phyloP scores from a whole-genome alignment of 2,797 vertebrate species.

The Aulostomus chinensis region DNA sequence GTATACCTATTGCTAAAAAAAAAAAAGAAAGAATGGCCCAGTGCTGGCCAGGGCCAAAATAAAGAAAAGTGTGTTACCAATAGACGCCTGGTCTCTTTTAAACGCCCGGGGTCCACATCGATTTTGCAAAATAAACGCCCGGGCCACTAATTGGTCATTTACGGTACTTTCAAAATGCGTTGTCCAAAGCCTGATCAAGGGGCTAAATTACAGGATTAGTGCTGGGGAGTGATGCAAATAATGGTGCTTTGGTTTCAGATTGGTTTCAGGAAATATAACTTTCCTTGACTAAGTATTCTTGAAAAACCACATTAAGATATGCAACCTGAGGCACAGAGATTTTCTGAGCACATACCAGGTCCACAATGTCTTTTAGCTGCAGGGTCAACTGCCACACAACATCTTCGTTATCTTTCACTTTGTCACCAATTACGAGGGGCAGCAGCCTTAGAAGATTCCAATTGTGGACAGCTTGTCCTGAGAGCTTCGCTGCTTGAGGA shows the following conservation, averaged over 20 bases:
- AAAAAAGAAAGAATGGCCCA: too few relatives aligned
- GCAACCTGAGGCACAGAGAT: conserved; percentile 20
- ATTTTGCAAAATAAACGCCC: too few relatives aligned
- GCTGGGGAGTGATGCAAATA: conserved; percentile 35
- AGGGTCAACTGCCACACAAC: conserved; percentile 19
- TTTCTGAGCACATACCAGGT: conserved; percentile 23
- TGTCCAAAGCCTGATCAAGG: conserved; percentile 20
- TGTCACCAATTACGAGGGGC: conserved; percentile 25
- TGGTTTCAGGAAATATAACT: too few relatives aligned
- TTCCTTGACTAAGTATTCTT: conserved; percentile 45
- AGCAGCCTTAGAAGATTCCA: conserved; percentile 20
- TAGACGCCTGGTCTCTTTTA: too few relatives aligned
- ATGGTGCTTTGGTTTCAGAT: too few relatives aligned
- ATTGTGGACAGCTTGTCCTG: conserved; percentile 22
- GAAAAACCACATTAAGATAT: conserved; percentile 23
- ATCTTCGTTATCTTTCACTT: conserved; percentile 11
- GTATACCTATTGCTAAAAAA: too few relatives aligned
- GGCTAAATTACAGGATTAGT: conserved; percentile 8
- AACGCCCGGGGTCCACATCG: too few relatives aligned
- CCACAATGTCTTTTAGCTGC: conserved; percentile 14
- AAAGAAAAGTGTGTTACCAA: too few relatives aligned
- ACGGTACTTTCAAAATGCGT: conserved; percentile 5
- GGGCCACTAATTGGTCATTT: too few relatives aligned
- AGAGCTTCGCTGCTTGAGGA: not conserved
- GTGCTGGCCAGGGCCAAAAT: too few relatives aligned